Base-by-base conservation (phyloP, 2,797 vertebrate genomes). In the Gymnopithys bicolor region DNA sequence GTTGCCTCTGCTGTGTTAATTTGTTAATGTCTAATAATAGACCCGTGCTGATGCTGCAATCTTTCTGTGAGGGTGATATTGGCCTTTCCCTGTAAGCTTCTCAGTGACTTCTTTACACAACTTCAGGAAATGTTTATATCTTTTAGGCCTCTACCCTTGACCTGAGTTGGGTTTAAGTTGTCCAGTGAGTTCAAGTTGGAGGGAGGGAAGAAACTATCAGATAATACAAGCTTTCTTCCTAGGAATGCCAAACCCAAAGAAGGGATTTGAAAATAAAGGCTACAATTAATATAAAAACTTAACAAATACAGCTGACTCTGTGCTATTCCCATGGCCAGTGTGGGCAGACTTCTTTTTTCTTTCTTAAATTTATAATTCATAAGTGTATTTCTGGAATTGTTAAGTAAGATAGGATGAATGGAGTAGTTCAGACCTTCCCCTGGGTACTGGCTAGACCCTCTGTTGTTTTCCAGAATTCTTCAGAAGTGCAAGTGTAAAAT, bases 401-500 rank as follows among this genome's bases (percentile, higher is more conserved):
- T 91, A 78, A 81, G 66, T 66, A 62, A 80, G 49, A 68, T 3
- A 35, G 30, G 56, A 63, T 68, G 76, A 87, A 83, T 3, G 2
- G 32, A 87, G 58, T 51, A 66, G 59, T 76, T 91, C 64, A 67
- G 23, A 64, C 32, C 15, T 91, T 91, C 58, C 58, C 58, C 28
- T 24, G 81, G 66, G 25, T 62, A 85, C 39, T 84, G 32, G 28
- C 15, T 59, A 83, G 56, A 51, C n/a, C 16, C 58, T 66, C 77
- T 94, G 58, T 56, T 75, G 21, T 52, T 95, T 82, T 62, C 53
- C 32, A 80, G 33, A 43, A 81, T 84, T 66, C 82, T 81, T 90
- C 45, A 92, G 75, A 93, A 79, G 49, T 15, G 35, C 62, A 83
- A 37, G 23, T 66, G 33, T 82, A 77, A 90, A 93, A 94, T 79